These are phyloP conservation scores for Typhlichthys subterraneus DNA, from an alignment of 2,797 vertebrate genomes.

Conservation along the genomic window DNA sequence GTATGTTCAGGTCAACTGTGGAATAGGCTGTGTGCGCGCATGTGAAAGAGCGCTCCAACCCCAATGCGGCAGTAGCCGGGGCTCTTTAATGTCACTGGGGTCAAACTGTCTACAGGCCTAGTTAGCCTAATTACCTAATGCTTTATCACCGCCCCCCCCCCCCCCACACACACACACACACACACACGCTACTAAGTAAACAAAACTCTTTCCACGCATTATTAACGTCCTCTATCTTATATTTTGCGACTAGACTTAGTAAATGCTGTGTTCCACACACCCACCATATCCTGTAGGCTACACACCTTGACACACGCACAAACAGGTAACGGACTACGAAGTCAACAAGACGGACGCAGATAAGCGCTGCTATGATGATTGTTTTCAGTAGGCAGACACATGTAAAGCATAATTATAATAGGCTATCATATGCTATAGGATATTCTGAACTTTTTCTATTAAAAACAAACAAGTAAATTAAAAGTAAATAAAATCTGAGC, in stretches of 20 bases:
- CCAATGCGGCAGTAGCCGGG: slow-evolving; percentile 62
- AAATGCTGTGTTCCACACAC: not conserved
- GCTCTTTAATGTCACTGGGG: slow-evolving; percentile 81
- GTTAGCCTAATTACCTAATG: slow-evolving; percentile 82
- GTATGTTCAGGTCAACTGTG: too few relatives aligned
- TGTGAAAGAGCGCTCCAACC: slow-evolving; percentile 45
- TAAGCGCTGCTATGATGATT: not conserved
- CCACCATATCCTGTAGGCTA: not conserved
- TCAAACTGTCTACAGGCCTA: slow-evolving; percentile 86
- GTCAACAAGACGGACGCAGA: not conserved
- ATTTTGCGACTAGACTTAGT: not conserved
- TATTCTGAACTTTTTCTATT: too few relatives aligned
- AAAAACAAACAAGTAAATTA: not conserved
- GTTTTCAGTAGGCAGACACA: not conserved
- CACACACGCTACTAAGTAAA: slow-evolving; percentile 72
- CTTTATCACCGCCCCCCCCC: slow-evolving; percentile 68
- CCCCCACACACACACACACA: too few relatives aligned
- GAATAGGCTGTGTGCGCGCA: not conserved
- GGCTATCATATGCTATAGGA: too few relatives aligned
- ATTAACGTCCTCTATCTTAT: slow-evolving; percentile 13
- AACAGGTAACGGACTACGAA: not conserved
- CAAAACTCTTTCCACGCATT: slow-evolving; percentile 63
- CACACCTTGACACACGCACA: slow-evolving; percentile 28
- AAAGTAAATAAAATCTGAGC: not conserved
- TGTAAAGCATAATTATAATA: too few relatives aligned